Conservation (phyloP, 2,797 vertebrate species). For the Spheniscus humboldti region DNA sequence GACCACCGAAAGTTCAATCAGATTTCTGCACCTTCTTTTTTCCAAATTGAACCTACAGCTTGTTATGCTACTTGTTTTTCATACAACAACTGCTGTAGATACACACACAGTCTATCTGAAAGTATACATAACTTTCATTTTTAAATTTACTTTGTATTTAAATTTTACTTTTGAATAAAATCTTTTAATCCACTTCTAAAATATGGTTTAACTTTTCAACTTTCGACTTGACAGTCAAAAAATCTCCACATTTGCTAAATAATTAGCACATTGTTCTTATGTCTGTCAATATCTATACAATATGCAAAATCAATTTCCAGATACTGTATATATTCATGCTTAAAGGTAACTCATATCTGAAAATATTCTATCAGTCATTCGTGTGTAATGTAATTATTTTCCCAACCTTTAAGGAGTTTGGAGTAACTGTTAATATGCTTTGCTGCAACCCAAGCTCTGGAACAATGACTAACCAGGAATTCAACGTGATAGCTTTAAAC, state of each 20-base stretch:
- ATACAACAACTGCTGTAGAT: not conserved
- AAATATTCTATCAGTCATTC: not conserved
- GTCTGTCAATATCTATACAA: not conserved
- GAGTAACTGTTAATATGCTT: slow-evolving; percentile 16
- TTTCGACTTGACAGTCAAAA: not conserved
- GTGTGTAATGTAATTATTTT: not conserved
- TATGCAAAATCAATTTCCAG: not conserved
- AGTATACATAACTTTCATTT: not conserved
- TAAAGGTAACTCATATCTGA: not conserved
- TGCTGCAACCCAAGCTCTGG: slow-evolving; percentile 27
- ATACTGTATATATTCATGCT: not conserved
- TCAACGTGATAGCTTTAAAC: slow-evolving; percentile 54
- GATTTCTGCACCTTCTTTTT: not conserved
- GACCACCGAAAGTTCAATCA: not conserved
- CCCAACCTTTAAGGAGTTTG: slow-evolving; percentile 30
- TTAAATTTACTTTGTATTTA: not conserved
- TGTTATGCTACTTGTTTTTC: not conserved
- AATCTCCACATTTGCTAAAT: not conserved
- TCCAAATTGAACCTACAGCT: not conserved
- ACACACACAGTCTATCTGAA: not conserved
- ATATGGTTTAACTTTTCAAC: not conserved
- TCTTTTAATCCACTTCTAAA: not conserved
- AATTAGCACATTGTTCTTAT: not conserved
- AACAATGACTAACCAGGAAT: slow-evolving; percentile 60
- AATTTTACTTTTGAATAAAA: not conserved